A percentile compares a stretch with the other conserved stretches of the same genome.
Conservation (phyloP, 2,113 vertebrate genomes). For the Dipodomys spectabilis region DNA sequence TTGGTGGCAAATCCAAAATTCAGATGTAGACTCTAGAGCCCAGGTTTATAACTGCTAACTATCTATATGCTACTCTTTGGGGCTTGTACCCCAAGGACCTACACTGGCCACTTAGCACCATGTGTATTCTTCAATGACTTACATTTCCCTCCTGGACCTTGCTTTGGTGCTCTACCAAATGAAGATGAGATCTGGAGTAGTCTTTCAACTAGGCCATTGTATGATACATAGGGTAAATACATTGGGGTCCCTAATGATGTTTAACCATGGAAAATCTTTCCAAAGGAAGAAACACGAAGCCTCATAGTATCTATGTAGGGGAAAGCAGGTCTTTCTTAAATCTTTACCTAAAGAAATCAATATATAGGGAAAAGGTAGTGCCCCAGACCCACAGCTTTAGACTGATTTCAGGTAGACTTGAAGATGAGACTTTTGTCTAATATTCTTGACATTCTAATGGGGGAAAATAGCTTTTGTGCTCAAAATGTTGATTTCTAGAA, state of each 20-base stretch:
- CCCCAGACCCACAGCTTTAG: neutral
- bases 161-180: neutral
- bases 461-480: neutral
- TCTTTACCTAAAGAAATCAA: neutral
- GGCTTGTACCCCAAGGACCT: neutral
- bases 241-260: neutral
- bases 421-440: neutral
- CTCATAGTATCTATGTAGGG: neutral
- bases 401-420: neutral
- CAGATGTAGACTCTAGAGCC: neutral
- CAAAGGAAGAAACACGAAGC: neutral
- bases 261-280: neutral
- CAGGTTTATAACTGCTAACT: neutral
- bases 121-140: neutral
- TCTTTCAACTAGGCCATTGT: neutral
- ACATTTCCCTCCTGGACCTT: neutral
- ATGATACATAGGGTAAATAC: neutral
- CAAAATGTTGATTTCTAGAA: conserved; percentile 15
- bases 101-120: no score
- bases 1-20: conserved; percentile 10
- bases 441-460: neutral
- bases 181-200: neutral
- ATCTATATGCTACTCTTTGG: neutral
- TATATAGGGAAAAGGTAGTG: neutral
- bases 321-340: neutral